A percentile compares a stretch with the other conserved stretches of the same genome.
phyloP scores from a whole-genome alignment of 2,888 invertebrate species.

The Drosophila meridionalis region DNA sequence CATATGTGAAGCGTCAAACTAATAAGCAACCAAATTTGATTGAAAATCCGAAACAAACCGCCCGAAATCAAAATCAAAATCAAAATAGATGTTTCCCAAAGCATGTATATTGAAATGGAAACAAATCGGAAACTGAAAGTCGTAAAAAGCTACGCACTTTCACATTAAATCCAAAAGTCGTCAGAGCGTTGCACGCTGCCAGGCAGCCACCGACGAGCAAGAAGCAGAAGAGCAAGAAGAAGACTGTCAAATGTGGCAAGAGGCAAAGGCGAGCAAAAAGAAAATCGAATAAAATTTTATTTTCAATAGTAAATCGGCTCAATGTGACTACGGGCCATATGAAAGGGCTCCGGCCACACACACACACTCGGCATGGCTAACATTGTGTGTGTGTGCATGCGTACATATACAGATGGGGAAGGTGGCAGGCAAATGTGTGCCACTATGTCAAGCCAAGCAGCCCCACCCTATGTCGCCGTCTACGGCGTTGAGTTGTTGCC shows the following conservation, averaged over 20 bases:
- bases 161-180: conserved; percentile 66
- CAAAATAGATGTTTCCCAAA: conserved; percentile 27
- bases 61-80: conserved; percentile 34
- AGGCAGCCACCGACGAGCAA: conserved; percentile 5
- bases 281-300: conserved; percentile 80
- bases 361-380: background rate
- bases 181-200: conserved; percentile 65
- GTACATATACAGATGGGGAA: conserved; percentile 4
- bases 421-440: conserved; percentile 63
- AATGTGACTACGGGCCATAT: conserved; percentile 56
- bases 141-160: conserved; percentile 70
- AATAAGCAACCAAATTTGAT: conserved; percentile 16
- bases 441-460: conserved; percentile 69
- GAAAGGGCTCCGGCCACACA: conserved; percentile 33
- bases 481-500: conserved; percentile 48
- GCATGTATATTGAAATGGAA: conserved; percentile 21
- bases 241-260: conserved; percentile 29
- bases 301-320: conserved; percentile 82
- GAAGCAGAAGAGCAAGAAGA: conserved; percentile 34
- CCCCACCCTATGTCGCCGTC: conserved; percentile 18
- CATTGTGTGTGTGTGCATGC: conserved; percentile 12
- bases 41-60: conserved; percentile 31
- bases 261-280: conserved; percentile 32
- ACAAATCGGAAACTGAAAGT: conserved; percentile 58
- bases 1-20: conserved; percentile 25